phyloP scores from a whole-genome alignment of 2,113 vertebrate genomes.

The Platichthys stellatus region DNA sequence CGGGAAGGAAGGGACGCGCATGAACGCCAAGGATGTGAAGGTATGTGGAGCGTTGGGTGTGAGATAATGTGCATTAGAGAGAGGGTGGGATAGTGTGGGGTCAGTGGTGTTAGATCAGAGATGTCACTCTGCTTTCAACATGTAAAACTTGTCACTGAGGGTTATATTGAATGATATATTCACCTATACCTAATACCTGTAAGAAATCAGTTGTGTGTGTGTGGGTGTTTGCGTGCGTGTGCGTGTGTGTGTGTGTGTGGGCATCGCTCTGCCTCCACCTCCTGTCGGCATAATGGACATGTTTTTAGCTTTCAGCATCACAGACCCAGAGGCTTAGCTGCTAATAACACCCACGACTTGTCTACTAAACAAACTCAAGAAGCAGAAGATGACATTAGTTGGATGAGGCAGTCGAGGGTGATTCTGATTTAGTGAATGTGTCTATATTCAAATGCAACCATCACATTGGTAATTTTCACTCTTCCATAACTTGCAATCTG shows the following conservation, averaged over 20 bases:
- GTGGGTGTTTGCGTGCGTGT: background rate
- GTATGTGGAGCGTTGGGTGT: slow-evolving; percentile 80
- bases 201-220: background rate
- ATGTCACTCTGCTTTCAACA: slow-evolving; percentile 20
- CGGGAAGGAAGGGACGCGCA: slow-evolving; percentile 95
- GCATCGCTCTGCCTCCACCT: background rate
- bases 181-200: background rate
- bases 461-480: no score
- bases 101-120: slow-evolving; percentile 23
- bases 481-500: background rate
- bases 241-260: background rate
- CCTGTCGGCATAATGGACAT: background rate
- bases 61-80: slow-evolving; percentile 11
- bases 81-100: background rate
- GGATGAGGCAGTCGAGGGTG: background rate
- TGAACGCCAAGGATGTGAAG: slow-evolving; percentile 96
- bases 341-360: background rate
- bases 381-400: background rate
- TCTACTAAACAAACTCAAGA: no score
- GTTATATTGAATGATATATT: background rate
- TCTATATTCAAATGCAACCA: no score
- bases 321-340: background rate
- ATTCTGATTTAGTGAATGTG: background rate
- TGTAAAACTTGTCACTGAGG: background rate
- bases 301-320: background rate